phyloP scores from a whole-genome alignment of 2,888 invertebrate genomes.

The Caenorhabditis auriculariae region DNA sequence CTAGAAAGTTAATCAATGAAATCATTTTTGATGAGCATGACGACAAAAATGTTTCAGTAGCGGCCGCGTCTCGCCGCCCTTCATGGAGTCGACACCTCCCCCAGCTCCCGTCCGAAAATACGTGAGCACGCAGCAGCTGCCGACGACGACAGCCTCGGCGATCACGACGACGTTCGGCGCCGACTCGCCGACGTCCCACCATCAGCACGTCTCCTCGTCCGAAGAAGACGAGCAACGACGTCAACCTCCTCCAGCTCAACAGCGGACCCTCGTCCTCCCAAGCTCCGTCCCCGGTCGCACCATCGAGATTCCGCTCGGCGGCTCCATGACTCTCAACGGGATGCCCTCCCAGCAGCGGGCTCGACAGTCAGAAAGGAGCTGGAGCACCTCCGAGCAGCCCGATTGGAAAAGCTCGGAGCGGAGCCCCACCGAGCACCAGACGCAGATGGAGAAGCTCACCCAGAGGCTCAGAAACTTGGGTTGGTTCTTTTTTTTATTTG shows the following conservation, averaged over 20 bases:
- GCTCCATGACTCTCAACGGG: not conserved
- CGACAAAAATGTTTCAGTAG: too few relatives aligned
- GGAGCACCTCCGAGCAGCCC: too few relatives aligned
- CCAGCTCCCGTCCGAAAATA: not conserved
- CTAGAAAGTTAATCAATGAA: too few relatives aligned
- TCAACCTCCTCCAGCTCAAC: conserved; percentile 1
- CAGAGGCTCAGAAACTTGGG: conserved; percentile 13
- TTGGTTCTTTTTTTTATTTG: conserved; percentile 1
- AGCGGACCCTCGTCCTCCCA: conserved; percentile 13
- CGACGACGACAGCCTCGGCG: not conserved
- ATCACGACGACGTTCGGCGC: not conserved
- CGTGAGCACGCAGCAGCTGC: not conserved
- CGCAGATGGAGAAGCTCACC: conserved; percentile 13
- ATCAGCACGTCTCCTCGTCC: not conserved
- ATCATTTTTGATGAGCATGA: too few relatives aligned
- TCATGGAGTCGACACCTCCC: not conserved
- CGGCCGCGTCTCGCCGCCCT: not conserved
- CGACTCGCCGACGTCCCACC: not conserved
- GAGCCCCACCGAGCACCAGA: not conserved
- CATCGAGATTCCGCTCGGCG: conserved; percentile 20
- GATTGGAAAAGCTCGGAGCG: too few relatives aligned
- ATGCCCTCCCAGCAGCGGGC: not conserved
- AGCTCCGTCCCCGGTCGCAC: conserved; percentile 12
- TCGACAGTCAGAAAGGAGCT: too few relatives aligned
- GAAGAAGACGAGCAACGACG: not conserved